These are phyloP conservation scores for Pteromalus puparum DNA, from an alignment of 1,140 invertebrate species.

Conservation along the genomic window DNA sequence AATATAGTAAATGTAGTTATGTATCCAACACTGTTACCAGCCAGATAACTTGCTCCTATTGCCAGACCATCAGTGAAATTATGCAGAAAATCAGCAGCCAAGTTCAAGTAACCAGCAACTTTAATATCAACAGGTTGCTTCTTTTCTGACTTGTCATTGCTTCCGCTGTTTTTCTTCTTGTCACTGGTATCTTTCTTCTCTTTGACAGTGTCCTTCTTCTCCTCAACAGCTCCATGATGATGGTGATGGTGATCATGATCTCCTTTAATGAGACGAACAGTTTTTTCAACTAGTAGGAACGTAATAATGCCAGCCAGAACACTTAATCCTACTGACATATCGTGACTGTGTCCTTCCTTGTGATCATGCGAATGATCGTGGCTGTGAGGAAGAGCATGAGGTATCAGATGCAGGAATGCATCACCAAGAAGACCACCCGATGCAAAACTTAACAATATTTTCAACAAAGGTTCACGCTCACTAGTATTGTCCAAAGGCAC, in stretches of 20 bases:
- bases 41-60: slow-evolving; percentile 97
- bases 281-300: slow-evolving; percentile 95
- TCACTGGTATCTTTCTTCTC: slow-evolving; percentile 69
- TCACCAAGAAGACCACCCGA: slow-evolving; percentile 96
- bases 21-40: slow-evolving; percentile 87
- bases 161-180: slow-evolving; percentile 61
- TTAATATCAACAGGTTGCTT: slow-evolving; percentile 82
- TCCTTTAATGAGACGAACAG: slow-evolving; percentile 92
- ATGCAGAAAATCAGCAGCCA: slow-evolving; percentile 96
- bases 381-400: slow-evolving; percentile 89
- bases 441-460: slow-evolving; percentile 94
- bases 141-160: slow-evolving; percentile 48
- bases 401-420: slow-evolving; percentile 97
- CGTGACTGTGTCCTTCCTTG: slow-evolving; percentile 79
- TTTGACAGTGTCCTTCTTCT: slow-evolving; percentile 72
- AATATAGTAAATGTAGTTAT: slow-evolving; percentile 96
- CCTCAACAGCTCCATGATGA: slow-evolving; percentile 57
- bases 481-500: slow-evolving; percentile 93
- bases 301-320: slow-evolving; percentile 93
- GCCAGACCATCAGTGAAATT: slow-evolving; percentile 98
- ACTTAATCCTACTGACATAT: slow-evolving; percentile 92
- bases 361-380: slow-evolving; percentile 76
- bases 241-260: slow-evolving; percentile 79
- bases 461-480: slow-evolving; percentile 89
- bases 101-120: slow-evolving; percentile 94